Evolutionary conservation across 2,113 vertebrate species (phyloP).

Genomic region (Saguinus imperator): DNA sequence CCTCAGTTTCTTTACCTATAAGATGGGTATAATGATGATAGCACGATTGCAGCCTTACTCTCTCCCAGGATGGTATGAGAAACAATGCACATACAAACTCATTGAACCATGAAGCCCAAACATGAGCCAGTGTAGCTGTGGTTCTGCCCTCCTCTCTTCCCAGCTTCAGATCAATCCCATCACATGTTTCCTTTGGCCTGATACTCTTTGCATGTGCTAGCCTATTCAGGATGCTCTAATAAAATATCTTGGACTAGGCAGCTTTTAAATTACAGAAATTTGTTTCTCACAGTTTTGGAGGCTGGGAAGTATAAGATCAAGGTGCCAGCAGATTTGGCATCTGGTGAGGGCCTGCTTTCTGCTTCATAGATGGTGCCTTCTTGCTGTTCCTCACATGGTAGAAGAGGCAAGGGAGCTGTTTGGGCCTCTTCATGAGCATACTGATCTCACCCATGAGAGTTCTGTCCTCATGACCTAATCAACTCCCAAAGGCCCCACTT

Average conservation of each 20-base stretch:
- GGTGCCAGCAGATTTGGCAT: background rate
- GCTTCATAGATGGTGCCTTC: background rate
- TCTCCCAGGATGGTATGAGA: background rate
- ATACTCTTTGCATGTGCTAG: background rate
- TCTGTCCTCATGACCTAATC: background rate
- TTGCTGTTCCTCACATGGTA: background rate
- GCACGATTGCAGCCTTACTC: rapidly evolving
- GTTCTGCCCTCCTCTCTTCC: background rate
- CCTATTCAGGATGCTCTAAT: background rate
- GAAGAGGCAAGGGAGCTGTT: background rate
- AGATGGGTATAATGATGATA: background rate
- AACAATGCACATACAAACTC: background rate
- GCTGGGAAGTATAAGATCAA: background rate
- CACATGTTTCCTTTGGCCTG: background rate
- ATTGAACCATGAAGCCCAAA: background rate
- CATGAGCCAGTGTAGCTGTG: background rate
- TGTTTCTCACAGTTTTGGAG: background rate
- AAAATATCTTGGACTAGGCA: background rate
- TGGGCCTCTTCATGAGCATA: background rate
- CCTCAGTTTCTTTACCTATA: background rate
- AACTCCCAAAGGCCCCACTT: background rate
- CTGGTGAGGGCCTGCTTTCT: background rate
- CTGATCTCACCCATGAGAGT: background rate
- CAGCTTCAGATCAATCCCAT: background rate
- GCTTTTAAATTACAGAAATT: background rate